These are phyloP conservation scores for Corythornis vintsioides DNA, from an alignment of 2,113 vertebrate species.

Conservation along the genomic window DNA sequence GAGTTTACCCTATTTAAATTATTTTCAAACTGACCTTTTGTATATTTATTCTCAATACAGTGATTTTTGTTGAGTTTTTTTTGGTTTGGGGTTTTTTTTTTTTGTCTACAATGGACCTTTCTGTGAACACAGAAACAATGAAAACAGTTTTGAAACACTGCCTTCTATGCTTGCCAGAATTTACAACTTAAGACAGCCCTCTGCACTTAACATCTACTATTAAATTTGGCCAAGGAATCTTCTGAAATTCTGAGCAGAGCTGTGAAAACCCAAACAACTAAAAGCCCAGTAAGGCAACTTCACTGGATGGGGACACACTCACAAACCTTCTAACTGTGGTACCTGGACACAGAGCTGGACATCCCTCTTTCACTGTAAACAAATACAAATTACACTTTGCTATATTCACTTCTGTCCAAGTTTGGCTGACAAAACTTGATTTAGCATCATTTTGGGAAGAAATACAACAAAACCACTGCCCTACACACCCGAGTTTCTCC, in stretches of 20 bases:
- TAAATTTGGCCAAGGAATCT: slow-evolving; percentile 59
- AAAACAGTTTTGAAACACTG: slow-evolving; percentile 50
- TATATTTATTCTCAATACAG: slow-evolving; percentile 9
- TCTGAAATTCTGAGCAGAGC: slow-evolving; percentile 44
- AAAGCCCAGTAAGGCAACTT: neutral
- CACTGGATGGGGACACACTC: neutral
- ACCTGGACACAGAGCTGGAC: neutral
- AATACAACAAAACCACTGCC: neutral
- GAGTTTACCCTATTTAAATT: neutral
- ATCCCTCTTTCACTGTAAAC: neutral
- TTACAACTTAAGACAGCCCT: slow-evolving; percentile 51
- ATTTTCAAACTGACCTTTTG: neutral
- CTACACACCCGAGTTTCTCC: neutral
- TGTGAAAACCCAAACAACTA: slow-evolving; percentile 26
- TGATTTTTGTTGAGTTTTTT: neutral
- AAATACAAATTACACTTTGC: neutral
- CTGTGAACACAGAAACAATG: neutral
- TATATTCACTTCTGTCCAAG: neutral
- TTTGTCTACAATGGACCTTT: slow-evolving; percentile 33
- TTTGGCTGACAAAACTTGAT: neutral
- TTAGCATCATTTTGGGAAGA: neutral
- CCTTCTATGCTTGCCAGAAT: slow-evolving; percentile 52
- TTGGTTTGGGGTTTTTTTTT: neutral
- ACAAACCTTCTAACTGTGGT: neutral
- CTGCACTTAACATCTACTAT: slow-evolving; percentile 35